Conservation (phyloP, 1,140 invertebrate species). For the Tachypleus tridentatus region DNA sequence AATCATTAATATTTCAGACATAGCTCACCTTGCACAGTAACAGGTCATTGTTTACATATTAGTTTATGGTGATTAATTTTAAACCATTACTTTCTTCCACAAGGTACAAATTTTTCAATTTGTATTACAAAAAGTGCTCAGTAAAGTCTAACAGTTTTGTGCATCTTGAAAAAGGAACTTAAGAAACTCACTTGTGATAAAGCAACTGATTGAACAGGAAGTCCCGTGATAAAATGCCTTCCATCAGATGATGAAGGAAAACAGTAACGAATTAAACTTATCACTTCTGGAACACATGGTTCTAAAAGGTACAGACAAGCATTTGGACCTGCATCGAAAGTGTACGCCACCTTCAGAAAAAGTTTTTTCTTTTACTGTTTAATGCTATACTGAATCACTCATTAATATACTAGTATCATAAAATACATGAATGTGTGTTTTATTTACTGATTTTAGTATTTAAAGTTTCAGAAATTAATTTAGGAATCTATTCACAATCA, state of each 20-base stretch:
- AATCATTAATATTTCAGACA: no score
- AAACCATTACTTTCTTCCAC: background rate
- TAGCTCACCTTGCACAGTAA: no score
- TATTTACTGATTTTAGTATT: background rate
- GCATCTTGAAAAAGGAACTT: background rate
- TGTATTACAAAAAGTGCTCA: background rate
- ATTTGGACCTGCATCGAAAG: slow-evolving; percentile 96
- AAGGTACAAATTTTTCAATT: background rate
- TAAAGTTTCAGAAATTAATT: background rate
- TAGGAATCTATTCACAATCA: no score
- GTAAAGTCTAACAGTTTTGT: background rate
- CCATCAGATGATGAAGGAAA: slow-evolving; percentile 47
- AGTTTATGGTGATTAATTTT: no score
- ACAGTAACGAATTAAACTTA: slow-evolving; percentile 50
- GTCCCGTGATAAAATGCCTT: slow-evolving; percentile 11
- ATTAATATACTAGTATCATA: background rate
- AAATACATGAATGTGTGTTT: no score
- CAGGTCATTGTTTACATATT: no score
- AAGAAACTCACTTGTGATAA: slow-evolving; percentile 7
- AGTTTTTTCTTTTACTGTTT: slow-evolving; percentile 5
- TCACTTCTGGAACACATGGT: slow-evolving; percentile 53
- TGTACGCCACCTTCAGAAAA: slow-evolving; percentile 65
- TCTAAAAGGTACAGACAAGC: slow-evolving; percentile 79
- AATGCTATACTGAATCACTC: background rate
- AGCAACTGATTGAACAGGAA: background rate